phyloP scores from a whole-genome alignment of 2,797 vertebrate species.

The Coregonus suidteri region DNA sequence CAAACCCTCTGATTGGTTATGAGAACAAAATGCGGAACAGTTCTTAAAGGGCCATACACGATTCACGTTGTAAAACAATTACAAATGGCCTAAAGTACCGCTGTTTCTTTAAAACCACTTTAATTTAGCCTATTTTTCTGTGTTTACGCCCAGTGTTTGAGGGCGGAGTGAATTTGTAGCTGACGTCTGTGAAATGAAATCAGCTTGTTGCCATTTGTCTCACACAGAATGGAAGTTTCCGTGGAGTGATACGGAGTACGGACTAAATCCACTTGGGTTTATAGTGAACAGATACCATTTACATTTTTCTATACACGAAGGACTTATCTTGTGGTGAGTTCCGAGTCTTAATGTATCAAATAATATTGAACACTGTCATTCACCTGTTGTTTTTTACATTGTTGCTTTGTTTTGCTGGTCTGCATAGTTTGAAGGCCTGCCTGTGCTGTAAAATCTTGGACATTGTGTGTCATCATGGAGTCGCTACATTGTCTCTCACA shows the following conservation, averaged over 20 bases:
- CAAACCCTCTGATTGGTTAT: slow-evolving; percentile 74
- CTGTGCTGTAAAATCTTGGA: not conserved
- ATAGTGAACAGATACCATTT: slow-evolving; percentile 34
- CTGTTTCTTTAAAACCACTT: slow-evolving; percentile 48
- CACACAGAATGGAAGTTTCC: slow-evolving; percentile 71
- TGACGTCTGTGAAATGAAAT: slow-evolving; percentile 70
- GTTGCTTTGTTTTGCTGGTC: not conserved
- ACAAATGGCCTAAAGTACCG: not conserved
- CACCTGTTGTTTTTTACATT: not conserved
- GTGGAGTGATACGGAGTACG: slow-evolving; percentile 66
- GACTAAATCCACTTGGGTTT: slow-evolving; percentile 61
- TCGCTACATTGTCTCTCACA: not conserved
- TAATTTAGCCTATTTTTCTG: slow-evolving; percentile 45
- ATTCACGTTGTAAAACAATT: fast-evolving
- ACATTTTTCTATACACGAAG: slow-evolving; percentile 28
- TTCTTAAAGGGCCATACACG: slow-evolving; percentile 50
- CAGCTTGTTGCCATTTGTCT: slow-evolving; percentile 47
- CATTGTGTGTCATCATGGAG: not conserved
- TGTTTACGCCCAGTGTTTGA: slow-evolving; percentile 50
- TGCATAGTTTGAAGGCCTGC: not conserved
- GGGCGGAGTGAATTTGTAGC: slow-evolving; percentile 57
- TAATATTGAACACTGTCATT: not conserved
- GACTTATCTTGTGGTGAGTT: slow-evolving; percentile 32
- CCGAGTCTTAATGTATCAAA: not conserved
- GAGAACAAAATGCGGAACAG: not conserved